Base-by-base conservation (phyloP, 2,888 invertebrate species). In the Alentia gelatinosa region DNA sequence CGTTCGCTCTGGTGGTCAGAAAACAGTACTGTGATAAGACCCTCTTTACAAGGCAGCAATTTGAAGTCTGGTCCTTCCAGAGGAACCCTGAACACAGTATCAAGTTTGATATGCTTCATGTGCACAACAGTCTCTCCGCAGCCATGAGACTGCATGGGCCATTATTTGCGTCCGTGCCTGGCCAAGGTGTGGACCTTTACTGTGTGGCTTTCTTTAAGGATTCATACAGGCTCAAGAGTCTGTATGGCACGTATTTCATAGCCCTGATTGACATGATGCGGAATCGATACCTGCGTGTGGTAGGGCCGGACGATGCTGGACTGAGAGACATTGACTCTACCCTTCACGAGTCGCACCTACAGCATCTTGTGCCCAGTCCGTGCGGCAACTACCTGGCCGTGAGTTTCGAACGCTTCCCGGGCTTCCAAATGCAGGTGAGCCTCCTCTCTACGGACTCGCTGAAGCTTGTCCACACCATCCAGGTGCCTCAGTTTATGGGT, bases 191-290 rank as follows among this genome's bases (percentile, higher is more conserved):
- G 12, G 86, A 86, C 33, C n/a, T 86, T 42, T 86, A 86, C 23
- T 86, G 86, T 86, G 86, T 86, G n/a, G 86, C 86, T 30, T 86
- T 86, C 86, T 86, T 86, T 26, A 86, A 86, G 47, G 86, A 86
- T 30, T 50, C 86, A 30, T 86, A 86, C 86, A 42, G 86, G 19
- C 86, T 86, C 4, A 86, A 86, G 86, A 50, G 26, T 30, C 30
- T 86, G 0, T 86, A 86, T 86, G 86, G 86, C 15, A n/a, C 42
- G 19, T 86, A 86, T 33, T 86, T 86, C 42, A 86, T 86, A 5
- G 86, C 86, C 35, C 50, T 86, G 9, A 33, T 86, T n/a, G 47
- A 86, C 23, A 23, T 50, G 42, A 33, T 30, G 1, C n/a, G 26
- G 50, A 86, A 86, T 47, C 19, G 86, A 19, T 86, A 86, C 86